phyloP scores from a whole-genome alignment of 2,797 vertebrate genomes.

The Cynodonichthys magdalenae region DNA sequence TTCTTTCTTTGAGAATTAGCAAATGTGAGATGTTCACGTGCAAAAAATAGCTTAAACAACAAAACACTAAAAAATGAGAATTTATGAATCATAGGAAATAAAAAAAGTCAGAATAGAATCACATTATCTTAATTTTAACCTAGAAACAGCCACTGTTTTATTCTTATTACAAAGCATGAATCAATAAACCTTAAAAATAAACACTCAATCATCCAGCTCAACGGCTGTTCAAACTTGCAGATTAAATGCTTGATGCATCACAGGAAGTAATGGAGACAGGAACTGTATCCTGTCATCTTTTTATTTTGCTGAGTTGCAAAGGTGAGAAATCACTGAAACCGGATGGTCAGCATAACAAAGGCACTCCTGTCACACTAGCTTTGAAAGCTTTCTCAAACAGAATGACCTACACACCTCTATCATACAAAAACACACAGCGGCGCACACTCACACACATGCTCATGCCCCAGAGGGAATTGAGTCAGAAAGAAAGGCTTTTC shows the following conservation, averaged over 20 bases:
- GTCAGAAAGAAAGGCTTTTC: conserved; percentile 51
- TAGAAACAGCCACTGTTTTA: background rate
- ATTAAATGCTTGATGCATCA: conserved; percentile 63
- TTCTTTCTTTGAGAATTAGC: conserved; percentile 10
- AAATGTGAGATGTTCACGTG: conserved; percentile 8
- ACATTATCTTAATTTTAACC: too few relatives aligned
- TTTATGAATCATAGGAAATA: background rate
- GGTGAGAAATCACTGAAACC: conserved; percentile 68
- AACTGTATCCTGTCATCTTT: conserved; percentile 49
- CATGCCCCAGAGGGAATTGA: conserved; percentile 37
- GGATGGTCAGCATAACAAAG: conserved; percentile 72
- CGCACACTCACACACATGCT: conserved; percentile 21
- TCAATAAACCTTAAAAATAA: conserved; percentile 22
- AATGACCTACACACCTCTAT: conserved; percentile 6
- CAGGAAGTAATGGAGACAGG: conserved; percentile 62
- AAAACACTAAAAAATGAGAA: conserved; percentile 8
- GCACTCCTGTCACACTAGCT: conserved; percentile 61
- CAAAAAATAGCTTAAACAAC: conserved; percentile 9
- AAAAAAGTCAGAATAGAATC: too few relatives aligned
- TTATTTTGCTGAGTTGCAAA: conserved; percentile 70
- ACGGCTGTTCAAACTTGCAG: conserved; percentile 15
- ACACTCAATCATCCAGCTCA: background rate
- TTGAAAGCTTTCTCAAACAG: conserved; percentile 40
- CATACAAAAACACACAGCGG: conserved; percentile 29
- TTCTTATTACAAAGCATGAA: conserved; percentile 13